Conservation (phyloP, 2,797 vertebrate species). For the Columba guinea region DNA sequence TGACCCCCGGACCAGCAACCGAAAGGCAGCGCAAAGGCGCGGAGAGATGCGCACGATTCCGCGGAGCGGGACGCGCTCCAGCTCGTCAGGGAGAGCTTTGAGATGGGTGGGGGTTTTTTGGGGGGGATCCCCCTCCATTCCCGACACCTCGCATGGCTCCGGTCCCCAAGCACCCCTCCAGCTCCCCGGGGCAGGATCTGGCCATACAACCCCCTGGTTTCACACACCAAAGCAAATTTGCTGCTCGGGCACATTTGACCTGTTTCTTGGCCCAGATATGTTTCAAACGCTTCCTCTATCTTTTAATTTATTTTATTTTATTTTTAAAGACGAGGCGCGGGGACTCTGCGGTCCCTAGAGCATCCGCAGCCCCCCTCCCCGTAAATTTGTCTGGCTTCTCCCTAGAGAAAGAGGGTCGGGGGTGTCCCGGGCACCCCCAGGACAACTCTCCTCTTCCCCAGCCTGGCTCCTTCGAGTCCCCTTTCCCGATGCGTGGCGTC, state of each 20-base stretch:
- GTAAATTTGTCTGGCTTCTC: neutral
- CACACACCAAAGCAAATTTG: neutral
- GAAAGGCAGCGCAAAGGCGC: fast-evolving
- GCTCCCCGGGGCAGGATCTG: neutral
- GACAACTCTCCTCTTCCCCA: neutral
- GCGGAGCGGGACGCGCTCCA: neutral
- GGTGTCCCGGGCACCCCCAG: fast-evolving
- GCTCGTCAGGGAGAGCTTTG: fast-evolving
- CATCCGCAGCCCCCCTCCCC: neutral
- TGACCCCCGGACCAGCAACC: neutral
- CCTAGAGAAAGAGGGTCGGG: neutral
- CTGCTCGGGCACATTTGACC: slow-evolving; percentile 10
- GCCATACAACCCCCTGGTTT: neutral
- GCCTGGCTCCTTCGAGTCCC: fast-evolving
- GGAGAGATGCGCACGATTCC: fast-evolving
- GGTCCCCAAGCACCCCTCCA: fast-evolving
- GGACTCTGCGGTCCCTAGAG: neutral
- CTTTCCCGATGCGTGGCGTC: fast-evolving
- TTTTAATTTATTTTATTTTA: too few species aligned
- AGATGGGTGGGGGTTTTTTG: fast-evolving
- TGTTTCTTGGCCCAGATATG: slow-evolving; percentile 53
- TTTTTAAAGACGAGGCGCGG: neutral
- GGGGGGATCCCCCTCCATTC: too few species aligned
- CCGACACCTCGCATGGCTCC: neutral
- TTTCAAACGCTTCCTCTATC: neutral